These are phyloP conservation scores for Equus przewalskii DNA, from an alignment of 2,113 vertebrate species.

Conservation along the genomic window DNA sequence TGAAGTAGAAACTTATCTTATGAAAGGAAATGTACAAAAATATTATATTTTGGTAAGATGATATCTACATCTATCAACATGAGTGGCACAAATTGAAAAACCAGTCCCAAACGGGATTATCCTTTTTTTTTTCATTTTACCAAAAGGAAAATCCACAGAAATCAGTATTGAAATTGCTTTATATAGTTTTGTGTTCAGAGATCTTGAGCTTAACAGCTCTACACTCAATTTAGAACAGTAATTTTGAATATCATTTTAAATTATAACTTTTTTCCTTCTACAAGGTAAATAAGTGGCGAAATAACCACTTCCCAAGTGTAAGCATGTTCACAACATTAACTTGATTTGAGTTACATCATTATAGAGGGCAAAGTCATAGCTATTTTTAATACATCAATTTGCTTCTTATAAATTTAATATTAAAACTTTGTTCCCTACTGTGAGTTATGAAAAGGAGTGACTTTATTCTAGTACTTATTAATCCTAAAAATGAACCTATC, in stretches of 20 bases:
- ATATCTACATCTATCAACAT: not conserved
- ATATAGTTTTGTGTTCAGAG: not conserved
- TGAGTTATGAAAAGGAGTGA: conserved; percentile 50
- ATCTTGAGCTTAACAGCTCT: not conserved
- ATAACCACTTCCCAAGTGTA: not conserved
- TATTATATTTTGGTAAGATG: not conserved
- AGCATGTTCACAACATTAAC: not conserved
- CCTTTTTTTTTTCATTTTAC: not conserved
- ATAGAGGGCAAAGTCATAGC: not conserved
- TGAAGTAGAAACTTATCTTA: not conserved
- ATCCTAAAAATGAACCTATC: conserved; percentile 54
- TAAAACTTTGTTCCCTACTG: conserved; percentile 22
- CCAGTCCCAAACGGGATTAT: not conserved
- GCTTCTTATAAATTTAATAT: conserved; percentile 50
- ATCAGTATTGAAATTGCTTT: not conserved
- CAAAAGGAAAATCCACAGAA: not conserved
- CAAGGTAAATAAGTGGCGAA: conserved; percentile 40
- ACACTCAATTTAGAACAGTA: conserved; percentile 42
- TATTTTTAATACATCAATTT: conserved; percentile 65
- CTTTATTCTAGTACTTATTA: conserved; percentile 18
- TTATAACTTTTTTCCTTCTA: conserved; percentile 8
- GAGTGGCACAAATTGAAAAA: not conserved
- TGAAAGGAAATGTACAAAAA: not conserved
- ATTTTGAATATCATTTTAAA: conserved; percentile 39
- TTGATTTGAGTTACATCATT: conserved; percentile 43